Base-by-base conservation (phyloP, 2,888 invertebrate genomes). In the Coremacera marginata region DNA sequence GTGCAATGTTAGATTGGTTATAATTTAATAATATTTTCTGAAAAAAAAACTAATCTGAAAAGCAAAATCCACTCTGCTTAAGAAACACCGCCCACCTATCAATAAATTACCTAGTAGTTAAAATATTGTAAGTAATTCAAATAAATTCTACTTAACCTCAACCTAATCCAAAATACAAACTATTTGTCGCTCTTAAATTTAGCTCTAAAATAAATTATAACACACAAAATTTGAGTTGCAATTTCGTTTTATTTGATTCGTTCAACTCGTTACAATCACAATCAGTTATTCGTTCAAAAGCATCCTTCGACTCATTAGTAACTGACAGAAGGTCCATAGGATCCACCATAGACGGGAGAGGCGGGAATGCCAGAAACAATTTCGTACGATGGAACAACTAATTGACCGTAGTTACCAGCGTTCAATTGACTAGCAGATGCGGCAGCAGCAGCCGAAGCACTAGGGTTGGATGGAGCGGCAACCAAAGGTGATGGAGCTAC, bases 401-500 rank as follows among this genome's bases (percentile, higher is more conserved):
- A 74, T 19, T 81, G 77, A 3, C 67, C n/a, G 73, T 83, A 83
- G 37, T 5, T 16, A 14, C 84, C 85, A 8, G 77, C 55, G 3
- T 75, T 75, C 68, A 86, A 31, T 19, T 76, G 72, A 22, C 80
- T 57, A 9, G 76, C 62, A 14, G 79, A 62, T 1, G 86, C 78
- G 57, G 85, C 71, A n/a, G 86, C 84, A n/a, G 82, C 71, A 49
- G 85, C 83, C 16, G 80, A 31, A 14, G 84, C 84, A 62, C 68
- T 55, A 34, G 84, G 76, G 5, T 76, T 65, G 0, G 81, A 80
- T 0, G 73, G 34, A 14, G 49, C 31, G 9, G 83, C 77, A 22
- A 71, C 31, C 60, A 78, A 49, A 34, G 8, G 19, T 22, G 55
- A 8, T 27, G 27, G 25, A 22, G 63, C 25, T 1, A 34, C 62